Conservation (phyloP, 2,888 invertebrate genomes). For the Ophion ellenae region DNA sequence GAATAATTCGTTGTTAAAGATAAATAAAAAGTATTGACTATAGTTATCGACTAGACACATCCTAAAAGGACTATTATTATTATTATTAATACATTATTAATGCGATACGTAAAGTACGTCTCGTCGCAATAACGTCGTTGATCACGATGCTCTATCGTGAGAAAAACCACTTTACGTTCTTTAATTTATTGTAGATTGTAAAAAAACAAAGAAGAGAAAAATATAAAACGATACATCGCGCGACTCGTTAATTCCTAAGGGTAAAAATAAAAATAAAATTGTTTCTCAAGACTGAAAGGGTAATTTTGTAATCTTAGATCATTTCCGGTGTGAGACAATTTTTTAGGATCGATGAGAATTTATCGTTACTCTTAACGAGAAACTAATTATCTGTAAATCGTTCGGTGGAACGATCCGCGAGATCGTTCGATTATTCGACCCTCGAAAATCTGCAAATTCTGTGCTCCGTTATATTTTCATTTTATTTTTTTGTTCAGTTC, state of each 20-base stretch:
- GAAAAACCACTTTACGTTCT: not conserved
- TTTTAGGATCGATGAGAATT: constrained; percentile 40
- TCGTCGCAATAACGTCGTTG: constrained; percentile 31
- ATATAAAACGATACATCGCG: not conserved
- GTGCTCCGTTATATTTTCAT: not conserved
- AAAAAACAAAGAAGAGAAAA: not conserved
- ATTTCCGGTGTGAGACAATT: constrained; percentile 61
- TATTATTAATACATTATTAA: constrained; percentile 36
- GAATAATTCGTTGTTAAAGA: constrained; percentile 75
- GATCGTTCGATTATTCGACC: not conserved
- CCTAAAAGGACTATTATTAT: constrained; percentile 67
- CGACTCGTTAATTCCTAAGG: constrained; percentile 49
- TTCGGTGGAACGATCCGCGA: constrained; percentile 34
- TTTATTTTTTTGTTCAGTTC: not conserved
- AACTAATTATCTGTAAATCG: not conserved
- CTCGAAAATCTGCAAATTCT: not conserved
- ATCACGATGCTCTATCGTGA: constrained; percentile 41
- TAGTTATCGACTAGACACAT: constrained; percentile 58
- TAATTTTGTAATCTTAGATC: constrained; percentile 64
- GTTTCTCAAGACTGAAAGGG: constrained; percentile 77
- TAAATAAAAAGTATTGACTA: constrained; percentile 65
- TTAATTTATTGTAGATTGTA: constrained; percentile 2
- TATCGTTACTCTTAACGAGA: constrained; percentile 20
- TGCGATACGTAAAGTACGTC: constrained; percentile 32
- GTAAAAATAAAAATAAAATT: constrained; percentile 55